Evolutionary conservation across 2,113 vertebrate species (phyloP), one percentile per base, ranked within the genome.

Genomic region (Salvator merianae): DNA sequence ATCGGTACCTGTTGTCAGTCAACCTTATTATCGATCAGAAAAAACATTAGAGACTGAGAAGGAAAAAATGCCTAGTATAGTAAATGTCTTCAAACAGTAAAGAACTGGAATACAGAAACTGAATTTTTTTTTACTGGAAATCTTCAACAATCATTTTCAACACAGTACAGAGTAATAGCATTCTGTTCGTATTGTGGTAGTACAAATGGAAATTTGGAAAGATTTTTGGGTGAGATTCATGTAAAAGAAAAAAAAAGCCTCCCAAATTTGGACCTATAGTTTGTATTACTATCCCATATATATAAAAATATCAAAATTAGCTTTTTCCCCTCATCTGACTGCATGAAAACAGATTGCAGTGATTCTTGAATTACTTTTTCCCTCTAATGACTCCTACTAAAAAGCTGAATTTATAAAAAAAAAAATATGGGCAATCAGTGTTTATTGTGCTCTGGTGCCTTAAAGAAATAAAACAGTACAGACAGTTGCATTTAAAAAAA

Each of bases 351-450:
- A 50, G 86, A 85, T 0, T 0, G 86, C 68, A 92, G 85, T 91
- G 87, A 81, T 91, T 93, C 90, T 86, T 82, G 90, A 94, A 89
- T 81, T 83, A 75, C 84, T 83, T 78, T 75, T 36, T 43, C 47
- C 16, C 36, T 43, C 84, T 89, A 91, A 77, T n/a, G 18, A 18
- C 66, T 91, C 74, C 82, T 79, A 86, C 87, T 91, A 87, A 93
- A 94, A 90, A 62, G 81, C 0, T 91, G 83, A 90, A 91, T 88
- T 72, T 93, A 91, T 85, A 90, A 91, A 91, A n/a, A n/a, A n/a
- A n/a, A n/a, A n/a, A n/a, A n/a, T n/a, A 91, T 88, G 78, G 79
- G 91, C 89, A 94, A 94, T 93, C 92, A 93, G 88, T 69, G 86
- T 50, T 88, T 88, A 93, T 94, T 93, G 92, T 94, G 82, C 84